Percentiles rank a stretch among this genome's conserved stretches.
These are phyloP conservation scores for Nylanderia fulva DNA, from an alignment of 1,140 invertebrate genomes.

Conservation along the genomic window DNA sequence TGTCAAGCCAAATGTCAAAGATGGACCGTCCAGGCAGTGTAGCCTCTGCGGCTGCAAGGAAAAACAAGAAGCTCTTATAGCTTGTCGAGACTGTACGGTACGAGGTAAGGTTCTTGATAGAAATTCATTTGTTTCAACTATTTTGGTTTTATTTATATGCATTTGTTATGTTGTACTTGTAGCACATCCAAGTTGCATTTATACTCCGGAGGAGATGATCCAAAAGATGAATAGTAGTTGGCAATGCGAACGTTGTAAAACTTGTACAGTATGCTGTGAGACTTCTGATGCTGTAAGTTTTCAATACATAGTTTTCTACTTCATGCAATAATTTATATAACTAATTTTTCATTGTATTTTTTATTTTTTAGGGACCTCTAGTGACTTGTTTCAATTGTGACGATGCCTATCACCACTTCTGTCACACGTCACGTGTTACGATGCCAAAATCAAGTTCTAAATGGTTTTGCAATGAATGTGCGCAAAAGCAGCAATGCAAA, in stretches of 20 bases:
- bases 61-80: conserved; percentile 88
- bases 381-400: conserved; percentile 93
- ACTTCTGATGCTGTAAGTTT: conserved; percentile 90
- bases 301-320: conserved; percentile 4
- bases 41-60: conserved; percentile 85
- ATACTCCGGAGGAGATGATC: conserved; percentile 88
- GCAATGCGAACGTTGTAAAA: conserved; percentile 91
- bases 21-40: conserved; percentile 85
- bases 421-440: conserved; percentile 89
- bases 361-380: conserved; percentile 83
- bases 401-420: conserved; percentile 92
- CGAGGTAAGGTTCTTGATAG: conserved; percentile 87
- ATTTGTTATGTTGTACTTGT: conserved; percentile 69
- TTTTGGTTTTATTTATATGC: neutral
- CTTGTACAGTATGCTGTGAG: conserved; percentile 90
- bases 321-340: neutral
- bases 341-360: conserved; percentile 22
- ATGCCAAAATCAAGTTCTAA: conserved; percentile 77
- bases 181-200: conserved; percentile 90
- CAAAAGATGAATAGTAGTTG: conserved; percentile 89
- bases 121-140: neutral
- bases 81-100: conserved; percentile 92
- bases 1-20: conserved; percentile 80
- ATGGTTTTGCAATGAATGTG: conserved; percentile 82
- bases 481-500: conserved; percentile 76